These are phyloP conservation scores for Drosophila ohnishii DNA, from an alignment of 1,140 invertebrate species.

Conservation along the genomic window DNA sequence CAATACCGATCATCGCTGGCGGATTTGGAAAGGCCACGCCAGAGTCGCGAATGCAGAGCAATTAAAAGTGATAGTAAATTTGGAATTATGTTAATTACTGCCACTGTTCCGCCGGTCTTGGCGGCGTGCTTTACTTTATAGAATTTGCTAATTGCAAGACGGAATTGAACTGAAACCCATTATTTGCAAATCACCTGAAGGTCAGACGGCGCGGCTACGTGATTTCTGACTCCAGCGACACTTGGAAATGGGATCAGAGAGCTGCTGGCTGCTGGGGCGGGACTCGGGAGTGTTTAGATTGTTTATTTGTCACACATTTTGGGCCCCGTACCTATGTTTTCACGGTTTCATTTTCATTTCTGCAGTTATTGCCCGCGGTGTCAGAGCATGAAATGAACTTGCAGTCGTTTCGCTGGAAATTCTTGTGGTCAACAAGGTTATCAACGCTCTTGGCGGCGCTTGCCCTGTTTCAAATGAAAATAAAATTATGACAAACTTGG, in stretches of 20 bases:
- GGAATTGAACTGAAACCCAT: constrained; percentile 70
- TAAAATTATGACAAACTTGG: constrained; percentile 69
- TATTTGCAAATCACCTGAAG: constrained; percentile 58
- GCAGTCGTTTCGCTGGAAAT: constrained; percentile 60
- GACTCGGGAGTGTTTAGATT: constrained; percentile 25
- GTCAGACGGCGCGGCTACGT: constrained; percentile 41
- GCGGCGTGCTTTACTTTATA: constrained; percentile 35
- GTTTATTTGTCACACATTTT: constrained; percentile 25
- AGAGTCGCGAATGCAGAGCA: constrained; percentile 49
- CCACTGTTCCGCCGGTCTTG: constrained; percentile 41
- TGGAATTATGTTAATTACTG: constrained; percentile 72
- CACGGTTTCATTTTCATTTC: constrained; percentile 55
- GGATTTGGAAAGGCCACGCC: constrained; percentile 59
- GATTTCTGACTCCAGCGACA: constrained; percentile 41
- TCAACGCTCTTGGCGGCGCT: constrained; percentile 53
- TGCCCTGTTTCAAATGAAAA: constrained; percentile 59
- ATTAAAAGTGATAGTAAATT: constrained; percentile 74
- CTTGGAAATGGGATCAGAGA: constrained; percentile 23
- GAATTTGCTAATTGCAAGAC: constrained; percentile 61
- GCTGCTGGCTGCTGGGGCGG: constrained; percentile 3
- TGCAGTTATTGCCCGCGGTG: constrained; percentile 46
- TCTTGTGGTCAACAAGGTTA: constrained; percentile 79
- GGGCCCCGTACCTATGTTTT: constrained; percentile 22
- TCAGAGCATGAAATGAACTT: constrained; percentile 51
- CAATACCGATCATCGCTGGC: constrained; percentile 33